These are phyloP conservation scores for Hafferia zeledoni DNA, from an alignment of 2,797 vertebrate species.

Conservation along the genomic window DNA sequence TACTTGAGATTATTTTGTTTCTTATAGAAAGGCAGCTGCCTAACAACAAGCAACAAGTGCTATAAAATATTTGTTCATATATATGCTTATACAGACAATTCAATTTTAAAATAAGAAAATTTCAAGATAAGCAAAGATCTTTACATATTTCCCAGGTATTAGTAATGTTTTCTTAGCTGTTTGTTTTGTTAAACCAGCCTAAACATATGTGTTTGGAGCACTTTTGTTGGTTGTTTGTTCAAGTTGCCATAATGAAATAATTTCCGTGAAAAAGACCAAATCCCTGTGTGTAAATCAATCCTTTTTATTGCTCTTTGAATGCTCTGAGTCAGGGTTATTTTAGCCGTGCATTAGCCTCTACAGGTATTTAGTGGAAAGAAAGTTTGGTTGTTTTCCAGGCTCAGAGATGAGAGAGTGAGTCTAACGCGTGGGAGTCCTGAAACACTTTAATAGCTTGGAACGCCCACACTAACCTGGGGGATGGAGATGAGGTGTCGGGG, in stretches of 20 bases:
- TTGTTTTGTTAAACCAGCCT: not conserved
- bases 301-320: not conserved
- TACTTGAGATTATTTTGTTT: not conserved
- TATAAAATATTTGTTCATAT: not conserved
- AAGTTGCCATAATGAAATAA: not conserved
- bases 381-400: not conserved
- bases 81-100: not conserved
- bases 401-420: not conserved
- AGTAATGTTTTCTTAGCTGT: not conserved
- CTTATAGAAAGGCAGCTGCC: not conserved
- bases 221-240: not conserved
- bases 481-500: not conserved
- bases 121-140: not conserved
- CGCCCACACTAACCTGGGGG: rapidly evolving
- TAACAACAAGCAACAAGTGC: not conserved
- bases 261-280: not conserved
- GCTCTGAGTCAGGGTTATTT: not conserved
- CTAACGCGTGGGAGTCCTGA: not conserved
- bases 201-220: not conserved
- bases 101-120: not conserved
- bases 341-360: not conserved
- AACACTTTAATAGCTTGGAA: slow-evolving; percentile 4
- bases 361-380: not conserved
- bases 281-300: not conserved
- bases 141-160: not conserved